Conservation (phyloP, 2,888 invertebrate genomes). For the Chaitophorus viminalis region DNA sequence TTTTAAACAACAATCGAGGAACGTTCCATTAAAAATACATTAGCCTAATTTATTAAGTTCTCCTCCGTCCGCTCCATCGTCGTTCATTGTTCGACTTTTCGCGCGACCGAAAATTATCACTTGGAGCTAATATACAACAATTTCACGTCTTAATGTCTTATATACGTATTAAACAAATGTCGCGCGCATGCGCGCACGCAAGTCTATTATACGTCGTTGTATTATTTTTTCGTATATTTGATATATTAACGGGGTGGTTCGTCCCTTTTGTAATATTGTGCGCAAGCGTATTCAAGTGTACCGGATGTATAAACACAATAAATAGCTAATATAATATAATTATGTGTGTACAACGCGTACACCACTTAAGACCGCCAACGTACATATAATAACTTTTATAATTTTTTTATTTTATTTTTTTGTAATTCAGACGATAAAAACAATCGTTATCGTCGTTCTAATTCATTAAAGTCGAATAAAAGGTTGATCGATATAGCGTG, state of each 20-base stretch:
- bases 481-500: neutral
- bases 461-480: neutral
- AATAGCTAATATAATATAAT: neutral
- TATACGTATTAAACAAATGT: neutral
- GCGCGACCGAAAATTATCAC: neutral
- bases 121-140: neutral
- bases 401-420: neutral
- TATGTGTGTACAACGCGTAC: neutral
- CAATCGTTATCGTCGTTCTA: neutral
- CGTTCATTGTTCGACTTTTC: conserved; percentile 27
- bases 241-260: neutral
- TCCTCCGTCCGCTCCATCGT: neutral
- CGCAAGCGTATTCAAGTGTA: neutral
- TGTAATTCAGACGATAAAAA: neutral
- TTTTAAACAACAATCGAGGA: conserved; percentile 46
- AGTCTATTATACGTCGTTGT: neutral
- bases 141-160: neutral
- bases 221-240: neutral
- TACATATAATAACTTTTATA: too few relatives aligned
- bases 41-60: conserved; percentile 49
- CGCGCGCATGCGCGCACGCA: neutral
- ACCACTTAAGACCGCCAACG: neutral
- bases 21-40: conserved; percentile 59
- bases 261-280: neutral
- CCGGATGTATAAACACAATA: neutral